phyloP scores from a whole-genome alignment of 35 echinoderm and acorn worm species.

The Acanthaster planci region DNA sequence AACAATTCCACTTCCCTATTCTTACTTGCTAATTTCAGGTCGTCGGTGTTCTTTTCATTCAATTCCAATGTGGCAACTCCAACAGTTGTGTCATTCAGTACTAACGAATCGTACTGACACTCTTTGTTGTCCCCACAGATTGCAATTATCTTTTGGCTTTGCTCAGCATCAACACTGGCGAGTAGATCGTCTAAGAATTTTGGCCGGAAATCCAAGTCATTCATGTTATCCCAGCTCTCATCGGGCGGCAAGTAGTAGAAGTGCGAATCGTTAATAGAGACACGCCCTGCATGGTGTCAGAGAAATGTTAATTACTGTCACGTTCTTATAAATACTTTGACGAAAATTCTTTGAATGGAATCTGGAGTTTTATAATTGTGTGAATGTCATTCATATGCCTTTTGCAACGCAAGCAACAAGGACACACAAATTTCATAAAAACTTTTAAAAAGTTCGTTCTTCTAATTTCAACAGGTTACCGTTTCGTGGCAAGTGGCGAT shows the following conservation, averaged over 20 bases:
- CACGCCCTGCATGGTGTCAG: constrained; percentile 53
- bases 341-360: no score
- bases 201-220: constrained; percentile 61
- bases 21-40: constrained; percentile 34
- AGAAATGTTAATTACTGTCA: no score
- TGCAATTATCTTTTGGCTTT: not conserved
- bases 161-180: not conserved
- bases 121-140: constrained; percentile 48
- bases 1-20: no score
- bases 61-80: constrained; percentile 53
- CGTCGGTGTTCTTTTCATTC: not conserved
- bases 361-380: no score
- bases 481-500: no score
- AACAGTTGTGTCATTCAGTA: constrained; percentile 35
- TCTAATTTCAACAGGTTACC: no score
- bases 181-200: constrained; percentile 69
- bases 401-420: no score
- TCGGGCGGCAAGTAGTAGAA: constrained; percentile 54
- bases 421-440: no score
- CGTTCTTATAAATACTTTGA: no score
- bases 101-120: constrained; percentile 69
- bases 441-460: no score
- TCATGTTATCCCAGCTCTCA: constrained; percentile 44
- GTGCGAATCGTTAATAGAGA: constrained; percentile 39
- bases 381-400: no score